Percentiles rank a stretch among this genome's conserved stretches.
Conservation (phyloP, 2,113 vertebrate species). For the Phalacrocorax aristotelis region DNA sequence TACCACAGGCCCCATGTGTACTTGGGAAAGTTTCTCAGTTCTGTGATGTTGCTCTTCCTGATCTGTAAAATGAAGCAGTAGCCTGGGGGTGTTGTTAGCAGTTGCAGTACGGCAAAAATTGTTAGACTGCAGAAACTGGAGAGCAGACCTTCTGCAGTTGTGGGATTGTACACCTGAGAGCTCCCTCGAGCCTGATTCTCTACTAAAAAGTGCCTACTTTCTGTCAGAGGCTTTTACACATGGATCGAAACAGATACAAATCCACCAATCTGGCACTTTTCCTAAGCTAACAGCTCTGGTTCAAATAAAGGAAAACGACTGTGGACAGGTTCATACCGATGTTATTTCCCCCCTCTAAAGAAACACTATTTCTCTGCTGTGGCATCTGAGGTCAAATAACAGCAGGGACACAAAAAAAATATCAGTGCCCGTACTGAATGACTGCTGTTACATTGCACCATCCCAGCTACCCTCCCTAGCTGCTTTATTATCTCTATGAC, state of each 20-base stretch:
- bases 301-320: neutral
- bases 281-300: neutral
- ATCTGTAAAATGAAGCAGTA: neutral
- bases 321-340: neutral
- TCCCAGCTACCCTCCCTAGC: neutral
- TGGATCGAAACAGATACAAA: neutral
- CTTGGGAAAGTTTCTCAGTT: neutral
- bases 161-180: fast-evolving
- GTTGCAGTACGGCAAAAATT: neutral
- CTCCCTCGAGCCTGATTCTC: neutral
- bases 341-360: neutral
- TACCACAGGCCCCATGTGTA: neutral
- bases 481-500: neutral
- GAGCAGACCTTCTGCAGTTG: neutral
- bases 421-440: neutral
- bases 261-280: neutral
- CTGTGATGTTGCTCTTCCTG: neutral
- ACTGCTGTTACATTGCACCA: fast-evolving
- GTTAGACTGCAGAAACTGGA: neutral
- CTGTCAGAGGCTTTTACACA: neutral
- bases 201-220: neutral
- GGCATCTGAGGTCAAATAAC: neutral
- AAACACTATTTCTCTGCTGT: neutral
- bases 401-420: neutral
- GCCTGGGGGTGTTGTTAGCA: neutral